A percentile compares a stretch with the other conserved stretches of the same genome.
These are phyloP conservation scores for Galago senegalensis DNA, from an alignment of 2,797 vertebrate genomes.

Conservation along the genomic window DNA sequence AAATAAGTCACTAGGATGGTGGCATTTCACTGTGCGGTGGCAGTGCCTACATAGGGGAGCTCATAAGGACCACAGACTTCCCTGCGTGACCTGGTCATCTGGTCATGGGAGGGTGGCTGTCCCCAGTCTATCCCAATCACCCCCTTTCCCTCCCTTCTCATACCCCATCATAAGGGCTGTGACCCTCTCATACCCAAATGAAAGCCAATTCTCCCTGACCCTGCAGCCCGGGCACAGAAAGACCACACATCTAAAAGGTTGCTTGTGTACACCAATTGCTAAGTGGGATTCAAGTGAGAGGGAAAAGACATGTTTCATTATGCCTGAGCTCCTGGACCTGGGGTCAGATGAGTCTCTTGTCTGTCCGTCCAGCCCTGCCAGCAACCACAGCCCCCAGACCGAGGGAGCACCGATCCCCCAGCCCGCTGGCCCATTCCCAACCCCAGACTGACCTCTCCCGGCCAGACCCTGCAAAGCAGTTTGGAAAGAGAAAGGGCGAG, in stretches of 20 bases:
- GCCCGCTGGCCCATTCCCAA: slow-evolving; percentile 55
- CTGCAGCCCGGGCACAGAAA: background rate
- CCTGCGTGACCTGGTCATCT: background rate
- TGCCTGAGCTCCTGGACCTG: background rate
- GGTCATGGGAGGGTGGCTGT: background rate
- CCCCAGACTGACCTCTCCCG: slow-evolving; percentile 82
- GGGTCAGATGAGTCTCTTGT: background rate
- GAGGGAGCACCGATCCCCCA: background rate
- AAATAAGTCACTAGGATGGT: background rate
- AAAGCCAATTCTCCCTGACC: background rate
- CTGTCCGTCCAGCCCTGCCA: background rate
- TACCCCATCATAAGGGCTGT: background rate
- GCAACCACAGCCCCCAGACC: background rate
- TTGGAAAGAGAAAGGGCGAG: slow-evolving; percentile 32
- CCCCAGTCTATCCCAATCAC: background rate
- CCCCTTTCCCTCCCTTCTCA: background rate
- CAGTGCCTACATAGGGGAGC: rapidly evolving
- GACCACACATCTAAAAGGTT: background rate
- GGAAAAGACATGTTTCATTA: background rate
- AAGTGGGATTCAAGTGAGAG: background rate
- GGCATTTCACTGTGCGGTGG: background rate
- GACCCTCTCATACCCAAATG: background rate
- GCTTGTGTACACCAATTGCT: background rate
- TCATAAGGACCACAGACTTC: background rate
- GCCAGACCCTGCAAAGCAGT: slow-evolving; percentile 72